Evolutionary conservation across 2,888 invertebrate species (phyloP), one percentile per base, ranked within the genome.

Genomic region (Agrochola circellaris): DNA sequence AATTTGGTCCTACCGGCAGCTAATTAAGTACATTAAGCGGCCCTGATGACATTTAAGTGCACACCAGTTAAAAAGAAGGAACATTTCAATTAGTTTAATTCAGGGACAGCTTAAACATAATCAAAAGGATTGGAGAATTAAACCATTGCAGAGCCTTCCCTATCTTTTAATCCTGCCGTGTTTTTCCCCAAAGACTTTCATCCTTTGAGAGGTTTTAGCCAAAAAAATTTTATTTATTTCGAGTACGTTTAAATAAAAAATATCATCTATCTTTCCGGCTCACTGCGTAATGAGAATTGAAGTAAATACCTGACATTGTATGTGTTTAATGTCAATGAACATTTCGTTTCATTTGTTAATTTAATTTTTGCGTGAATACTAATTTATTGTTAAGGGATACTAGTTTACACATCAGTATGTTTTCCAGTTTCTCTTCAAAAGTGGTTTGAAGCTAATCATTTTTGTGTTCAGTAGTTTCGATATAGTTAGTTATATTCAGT

Each of bases 141-240:
- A 82, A 81, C 83, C 30, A 81, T 79, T 67, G 62, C 72, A 26
- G 30, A 71, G 20, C 60, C 30, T 51, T 75, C 45, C 67, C 54
- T 79, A 61, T 73, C 54, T 61, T n/a, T 73, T 69, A 77, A 75
- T 79, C 51, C 45, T 51, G 34, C 23, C 62, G 11, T 83, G 75
- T 86, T 84, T 79, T 86, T 73, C 51, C 66, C 65, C 15, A 75
- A 67, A 62, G n/a, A 66, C 83, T 78, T 77, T 73, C 42, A 61
- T 82, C 88, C 89, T 77, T 68, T 58, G 82, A 84, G 88, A 78
- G 83, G 73, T 75, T 88, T 89, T 84, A 82, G 77, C 70, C 72
- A 84, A 89, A n/a, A n/a, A n/a, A n/a, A n/a, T n/a, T n/a, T n/a
- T n/a, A 90, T 88, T 88, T 89, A 91, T 89, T 85, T 83, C 75